Evolutionary conservation across 1,140 invertebrate species (phyloP).

Genomic region (Lordiphosa mommai): DNA sequence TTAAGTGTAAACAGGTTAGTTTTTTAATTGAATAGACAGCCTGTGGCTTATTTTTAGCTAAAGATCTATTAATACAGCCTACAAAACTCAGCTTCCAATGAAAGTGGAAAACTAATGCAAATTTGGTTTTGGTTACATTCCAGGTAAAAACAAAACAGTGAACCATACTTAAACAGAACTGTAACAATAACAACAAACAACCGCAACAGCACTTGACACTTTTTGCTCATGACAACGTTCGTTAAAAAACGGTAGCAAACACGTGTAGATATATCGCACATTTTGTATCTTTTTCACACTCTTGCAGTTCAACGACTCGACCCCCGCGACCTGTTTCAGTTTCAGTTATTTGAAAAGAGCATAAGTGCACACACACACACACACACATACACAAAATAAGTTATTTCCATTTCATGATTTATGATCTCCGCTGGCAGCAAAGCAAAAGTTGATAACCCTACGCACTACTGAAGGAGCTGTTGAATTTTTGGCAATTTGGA

Average conservation of each 20-base stretch:
- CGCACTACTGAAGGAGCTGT: conserved; percentile 17
- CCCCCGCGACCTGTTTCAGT: conserved; percentile 47
- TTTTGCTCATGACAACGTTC: conserved; percentile 44
- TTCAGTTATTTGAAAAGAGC: conserved; percentile 16
- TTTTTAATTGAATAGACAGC: conserved; percentile 31
- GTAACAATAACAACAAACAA: background rate
- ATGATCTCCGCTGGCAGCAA: conserved; percentile 14
- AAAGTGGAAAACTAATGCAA: background rate
- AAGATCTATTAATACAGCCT: conserved; percentile 27
- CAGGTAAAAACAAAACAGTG: too few relatives aligned
- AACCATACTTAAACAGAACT: too few relatives aligned
- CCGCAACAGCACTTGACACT: conserved; percentile 39
- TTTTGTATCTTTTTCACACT: conserved; percentile 51
- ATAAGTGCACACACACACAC: conserved; percentile 16
- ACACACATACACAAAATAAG: conserved; percentile 17
- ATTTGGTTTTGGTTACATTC: too few relatives aligned
- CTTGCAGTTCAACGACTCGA: conserved; percentile 52
- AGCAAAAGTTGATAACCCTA: conserved; percentile 14
- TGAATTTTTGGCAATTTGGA: conserved; percentile 19
- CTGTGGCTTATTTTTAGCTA: background rate
- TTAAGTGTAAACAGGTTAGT: conserved; percentile 55
- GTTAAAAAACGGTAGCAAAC: conserved; percentile 50
- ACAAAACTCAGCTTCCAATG: too few relatives aligned
- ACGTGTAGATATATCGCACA: conserved; percentile 47
- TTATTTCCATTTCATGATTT: conserved; percentile 43